Base-by-base conservation (phyloP, 1,140 invertebrate species). In the Lanistes nyassanus region DNA sequence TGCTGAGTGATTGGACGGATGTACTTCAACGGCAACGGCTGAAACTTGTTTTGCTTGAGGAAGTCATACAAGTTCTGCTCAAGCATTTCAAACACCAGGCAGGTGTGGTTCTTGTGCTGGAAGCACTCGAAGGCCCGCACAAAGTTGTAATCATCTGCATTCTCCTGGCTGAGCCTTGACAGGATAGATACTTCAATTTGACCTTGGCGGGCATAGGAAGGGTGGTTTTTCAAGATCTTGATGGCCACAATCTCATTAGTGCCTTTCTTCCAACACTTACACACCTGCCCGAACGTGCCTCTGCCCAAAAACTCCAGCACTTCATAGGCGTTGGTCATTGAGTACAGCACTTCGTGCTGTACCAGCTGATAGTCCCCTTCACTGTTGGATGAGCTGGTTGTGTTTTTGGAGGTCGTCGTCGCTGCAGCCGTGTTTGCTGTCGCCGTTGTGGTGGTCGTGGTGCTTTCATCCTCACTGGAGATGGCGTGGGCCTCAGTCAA, bases 31-130 rank as follows among this genome's bases (percentile, higher is more conserved):
- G 98, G 98, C 83, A 99, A 91, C 76, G 98, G 98, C 87, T 95
- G 97, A 90, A 99, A 99, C 91, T 99, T 99, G 90, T 99, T 99
- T 90, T 99, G 97, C 90, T 99, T 99, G 69, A 99, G 93, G 90
- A 99, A 99, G 92, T 99, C 98, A 90, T 99, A 99, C 72, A 99
- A 92, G 91, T 99, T 99, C 91, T 99, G 98, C 88, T 99, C 98
- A 79, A 99, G 92, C 97, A 99, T 99, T 91, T 99, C 98, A 90
- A 99, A 99, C 82, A 99, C 98, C 88, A 99, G 92, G 90, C 98
- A 99, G 37, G 98, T 99, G 91, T 99, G 98, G 87, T 97, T 99
- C 89, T 99, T 98, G 91, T 99, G 98, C 90, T 98, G 96, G 90
- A 99, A 99, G 91, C 98, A 99, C 90, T 99, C 98, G 90, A 97